Conservation (phyloP, 2,888 invertebrate species). For the Boloria euphrosyne region DNA sequence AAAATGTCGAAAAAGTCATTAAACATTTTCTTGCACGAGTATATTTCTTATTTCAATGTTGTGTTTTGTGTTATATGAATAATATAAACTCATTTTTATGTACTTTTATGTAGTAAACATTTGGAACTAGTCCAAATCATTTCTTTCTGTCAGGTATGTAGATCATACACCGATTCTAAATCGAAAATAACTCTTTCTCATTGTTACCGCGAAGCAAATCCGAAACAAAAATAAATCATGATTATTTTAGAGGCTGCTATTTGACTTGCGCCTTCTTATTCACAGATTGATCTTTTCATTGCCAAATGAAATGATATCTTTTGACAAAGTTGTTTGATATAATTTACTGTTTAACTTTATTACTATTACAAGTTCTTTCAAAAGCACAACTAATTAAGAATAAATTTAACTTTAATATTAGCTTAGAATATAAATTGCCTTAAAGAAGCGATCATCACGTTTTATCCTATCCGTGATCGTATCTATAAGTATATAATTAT, state of each 20-base stretch:
- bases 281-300: constrained; percentile 34
- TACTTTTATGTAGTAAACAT: constrained; percentile 12
- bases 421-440: background rate
- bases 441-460: too few species aligned
- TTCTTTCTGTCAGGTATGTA: constrained; percentile 23
- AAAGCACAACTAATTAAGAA: background rate
- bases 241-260: constrained; percentile 21
- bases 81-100: background rate
- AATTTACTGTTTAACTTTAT: constrained; percentile 15
- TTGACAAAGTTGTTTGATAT: constrained; percentile 27
- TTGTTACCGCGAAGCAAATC: constrained; percentile 26
- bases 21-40: too few species aligned
- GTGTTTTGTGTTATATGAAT: background rate
- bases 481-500: too few species aligned
- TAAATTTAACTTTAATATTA: background rate
- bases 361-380: background rate
- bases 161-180: constrained; percentile 21
- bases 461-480: too few species aligned
- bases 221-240: constrained; percentile 33
- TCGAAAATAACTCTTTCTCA: constrained; percentile 30
- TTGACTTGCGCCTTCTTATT: constrained; percentile 26
- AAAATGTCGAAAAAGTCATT: too few species aligned
- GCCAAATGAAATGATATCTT: constrained; percentile 34
- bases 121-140: constrained; percentile 37
- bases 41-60: background rate